Evolutionary conservation across 2,113 vertebrate species (phyloP).

Genomic region (Peucedramus taeniatus): DNA sequence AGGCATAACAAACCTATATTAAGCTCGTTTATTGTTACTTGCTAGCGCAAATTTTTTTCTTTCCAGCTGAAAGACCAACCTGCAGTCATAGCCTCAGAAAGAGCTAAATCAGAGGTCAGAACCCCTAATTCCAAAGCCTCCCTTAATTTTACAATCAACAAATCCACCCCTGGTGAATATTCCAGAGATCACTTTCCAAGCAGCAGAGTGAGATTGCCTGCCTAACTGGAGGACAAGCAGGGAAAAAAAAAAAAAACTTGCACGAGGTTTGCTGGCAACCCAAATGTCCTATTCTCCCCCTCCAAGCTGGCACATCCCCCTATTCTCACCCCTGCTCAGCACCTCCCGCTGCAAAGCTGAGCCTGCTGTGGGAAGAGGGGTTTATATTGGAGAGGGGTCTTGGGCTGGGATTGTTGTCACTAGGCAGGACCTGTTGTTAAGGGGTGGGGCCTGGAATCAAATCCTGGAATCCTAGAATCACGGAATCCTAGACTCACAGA

Average conservation of each 20-base stretch:
- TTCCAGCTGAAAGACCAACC: constrained; percentile 14
- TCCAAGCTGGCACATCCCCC: accelerated
- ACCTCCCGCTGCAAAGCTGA: background rate
- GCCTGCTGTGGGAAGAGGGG: accelerated
- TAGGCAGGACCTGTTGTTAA: background rate
- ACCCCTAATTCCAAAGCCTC: background rate
- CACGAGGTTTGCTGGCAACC: background rate
- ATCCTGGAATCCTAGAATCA: accelerated
- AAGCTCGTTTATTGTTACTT: background rate
- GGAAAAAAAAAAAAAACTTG: background rate
- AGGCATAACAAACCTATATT: background rate
- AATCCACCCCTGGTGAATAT: background rate
- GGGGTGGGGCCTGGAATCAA: accelerated
- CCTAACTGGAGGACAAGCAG: background rate
- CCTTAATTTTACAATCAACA: constrained; percentile 18
- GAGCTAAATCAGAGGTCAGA: background rate
- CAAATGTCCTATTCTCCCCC: accelerated
- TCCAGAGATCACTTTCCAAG: background rate
- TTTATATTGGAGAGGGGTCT: accelerated
- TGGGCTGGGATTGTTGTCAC: background rate
- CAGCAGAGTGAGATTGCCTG: background rate
- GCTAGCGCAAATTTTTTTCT: background rate
- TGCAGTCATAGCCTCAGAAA: background rate
- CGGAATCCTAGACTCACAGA: too few species aligned
- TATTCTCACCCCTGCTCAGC: accelerated